Evolutionary conservation across 1,140 invertebrate species (phyloP).

Genomic region (Drosophila arizonae): DNA sequence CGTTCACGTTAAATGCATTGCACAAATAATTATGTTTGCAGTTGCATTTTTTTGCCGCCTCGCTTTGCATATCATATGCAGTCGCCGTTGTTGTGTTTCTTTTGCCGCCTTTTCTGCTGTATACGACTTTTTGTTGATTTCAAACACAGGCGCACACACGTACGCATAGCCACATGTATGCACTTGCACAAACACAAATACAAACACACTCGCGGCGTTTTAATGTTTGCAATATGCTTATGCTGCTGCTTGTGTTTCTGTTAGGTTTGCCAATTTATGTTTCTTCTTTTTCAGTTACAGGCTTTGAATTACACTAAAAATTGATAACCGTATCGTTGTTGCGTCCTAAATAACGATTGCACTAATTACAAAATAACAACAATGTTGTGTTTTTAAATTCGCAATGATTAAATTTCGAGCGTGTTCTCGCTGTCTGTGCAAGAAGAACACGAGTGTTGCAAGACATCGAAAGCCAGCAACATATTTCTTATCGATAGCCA

Average conservation of each 20-base stretch:
- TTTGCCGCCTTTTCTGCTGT: constrained; percentile 78
- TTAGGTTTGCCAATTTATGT: constrained; percentile 7
- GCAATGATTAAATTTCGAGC: constrained; percentile 25
- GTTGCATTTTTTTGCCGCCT: constrained; percentile 67
- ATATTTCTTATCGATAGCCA: background rate
- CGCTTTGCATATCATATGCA: constrained; percentile 27
- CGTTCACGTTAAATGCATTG: constrained; percentile 66
- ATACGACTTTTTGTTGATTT: constrained; percentile 57
- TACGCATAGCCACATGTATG: constrained; percentile 7
- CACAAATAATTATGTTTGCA: constrained; percentile 73
- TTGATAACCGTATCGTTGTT: constrained; percentile 5
- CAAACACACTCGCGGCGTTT: constrained; percentile 30
- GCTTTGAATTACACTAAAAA: constrained; percentile 31
- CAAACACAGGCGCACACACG: constrained; percentile 55
- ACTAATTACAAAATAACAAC: constrained; percentile 20
- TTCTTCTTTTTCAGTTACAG: background rate
- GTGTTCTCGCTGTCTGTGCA: constrained; percentile 22
- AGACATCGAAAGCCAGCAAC: constrained; percentile 11
- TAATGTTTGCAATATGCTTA: constrained; percentile 34
- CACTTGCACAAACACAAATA: constrained; percentile 5
- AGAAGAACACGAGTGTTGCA: constrained; percentile 28
- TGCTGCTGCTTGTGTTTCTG: constrained; percentile 22
- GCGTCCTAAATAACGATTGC: constrained; percentile 30
- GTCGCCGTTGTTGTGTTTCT: constrained; percentile 41
- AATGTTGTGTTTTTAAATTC: constrained; percentile 33